These are phyloP conservation scores for Diglossa cyanea DNA, from an alignment of 2,797 vertebrate species.

Conservation along the genomic window DNA sequence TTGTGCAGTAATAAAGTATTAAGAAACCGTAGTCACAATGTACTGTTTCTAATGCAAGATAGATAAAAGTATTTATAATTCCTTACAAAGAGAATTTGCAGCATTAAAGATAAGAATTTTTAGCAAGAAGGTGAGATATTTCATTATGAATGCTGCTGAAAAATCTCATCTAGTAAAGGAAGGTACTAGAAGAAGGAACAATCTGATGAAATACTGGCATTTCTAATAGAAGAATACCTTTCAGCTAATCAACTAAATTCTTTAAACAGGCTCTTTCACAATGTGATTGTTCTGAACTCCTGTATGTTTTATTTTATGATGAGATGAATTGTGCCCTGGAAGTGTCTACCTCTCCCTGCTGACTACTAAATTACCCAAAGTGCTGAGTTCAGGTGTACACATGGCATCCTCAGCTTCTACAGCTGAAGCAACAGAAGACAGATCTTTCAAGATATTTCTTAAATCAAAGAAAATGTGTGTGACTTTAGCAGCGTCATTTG, in stretches of 20 bases:
- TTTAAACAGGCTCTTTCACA: neutral
- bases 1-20: neutral
- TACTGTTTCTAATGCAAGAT: neutral
- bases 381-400: neutral
- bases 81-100: neutral
- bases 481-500: neutral
- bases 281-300: neutral
- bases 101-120: neutral
- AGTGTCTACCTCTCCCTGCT: neutral
- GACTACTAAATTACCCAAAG: neutral
- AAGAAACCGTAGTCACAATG: neutral
- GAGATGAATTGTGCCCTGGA: neutral
- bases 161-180: neutral
- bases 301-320: neutral
- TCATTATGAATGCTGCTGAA: neutral
- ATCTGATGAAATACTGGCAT: neutral
- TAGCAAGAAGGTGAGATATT: neutral
- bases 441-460: neutral
- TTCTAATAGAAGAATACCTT: neutral
- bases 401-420: neutral
- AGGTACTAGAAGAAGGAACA: neutral
- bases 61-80: neutral
- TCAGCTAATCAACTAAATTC: constrained; percentile 3
- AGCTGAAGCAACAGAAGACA: constrained; percentile 1
- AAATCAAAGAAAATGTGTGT: neutral